Conservation (phyloP, 2,797 vertebrate genomes). For the Poeciliopsis infans region DNA sequence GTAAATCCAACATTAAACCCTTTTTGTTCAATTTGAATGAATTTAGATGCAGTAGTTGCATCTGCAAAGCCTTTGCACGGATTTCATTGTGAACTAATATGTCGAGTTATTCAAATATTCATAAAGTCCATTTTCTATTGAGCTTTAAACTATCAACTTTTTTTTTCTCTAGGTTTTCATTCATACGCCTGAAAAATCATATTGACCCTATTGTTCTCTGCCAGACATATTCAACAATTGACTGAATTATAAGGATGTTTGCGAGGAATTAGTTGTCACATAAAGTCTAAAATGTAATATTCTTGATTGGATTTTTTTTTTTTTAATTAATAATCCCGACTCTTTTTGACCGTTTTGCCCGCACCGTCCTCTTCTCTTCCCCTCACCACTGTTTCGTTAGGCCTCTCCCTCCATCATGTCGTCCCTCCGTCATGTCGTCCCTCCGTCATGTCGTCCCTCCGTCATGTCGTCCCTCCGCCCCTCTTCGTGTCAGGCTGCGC, state of each 20-base stretch:
- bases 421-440: neutral
- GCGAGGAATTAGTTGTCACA: neutral
- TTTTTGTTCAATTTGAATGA: neutral
- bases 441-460: neutral
- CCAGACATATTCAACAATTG: neutral
- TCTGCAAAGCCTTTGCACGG: neutral
- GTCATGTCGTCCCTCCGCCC: neutral
- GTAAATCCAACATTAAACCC: neutral
- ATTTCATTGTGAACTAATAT: neutral
- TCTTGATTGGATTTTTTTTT: neutral
- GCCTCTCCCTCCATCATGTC: no score
- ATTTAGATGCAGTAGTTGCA: neutral
- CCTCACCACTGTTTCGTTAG: no score
- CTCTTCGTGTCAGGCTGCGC: slow-evolving; percentile 58
- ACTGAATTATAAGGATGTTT: neutral
- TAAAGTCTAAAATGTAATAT: neutral
- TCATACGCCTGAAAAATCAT: neutral
- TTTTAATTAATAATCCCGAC: no score
- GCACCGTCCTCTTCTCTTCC: no score
- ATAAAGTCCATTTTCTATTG: no score
- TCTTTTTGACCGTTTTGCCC: no score
- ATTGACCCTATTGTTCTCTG: neutral
- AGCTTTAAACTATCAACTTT: neutral
- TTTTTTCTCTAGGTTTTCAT: neutral
- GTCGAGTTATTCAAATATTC: neutral